Base-by-base conservation (phyloP, 2,888 invertebrate species). In the Protophormia terraenovae region DNA sequence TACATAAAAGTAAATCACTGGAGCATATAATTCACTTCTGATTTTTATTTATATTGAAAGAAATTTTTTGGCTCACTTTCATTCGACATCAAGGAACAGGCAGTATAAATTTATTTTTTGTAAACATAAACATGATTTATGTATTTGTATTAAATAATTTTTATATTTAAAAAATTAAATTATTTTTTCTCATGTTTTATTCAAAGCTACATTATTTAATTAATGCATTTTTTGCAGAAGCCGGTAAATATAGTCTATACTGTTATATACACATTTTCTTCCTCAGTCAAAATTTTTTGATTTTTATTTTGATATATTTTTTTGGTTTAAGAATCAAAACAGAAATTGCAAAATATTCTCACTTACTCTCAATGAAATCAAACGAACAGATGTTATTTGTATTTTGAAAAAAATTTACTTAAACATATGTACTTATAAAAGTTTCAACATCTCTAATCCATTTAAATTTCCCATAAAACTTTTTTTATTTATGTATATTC, bases 291-390 rank as follows among this genome's bases (percentile, higher is more conserved):
- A 35, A 62, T 62, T 19, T 19, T 35, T 10, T 38, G 12, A 7
- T 47, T 47, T 38, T 32, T 35, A 32, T 19, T 50, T 16, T 60
- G 4, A 50, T 0, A 0, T 35, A 0, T 58, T 45, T 41, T 41
- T 76, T 66, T 16, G 3, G 55, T 66, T 50, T 62, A n/a, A 78
- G n/a, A 41, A n/a, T 64, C 16, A 72, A 64, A 72, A 66, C 24
- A 64, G 64, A 69, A 41, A 22, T 45, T 71, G 19, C 14, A 55
- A 62, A 80, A 29, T 3, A 32, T 64, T 32, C 64, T 72, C 45
- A n/a, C 69, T 7, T 27, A 38, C 62, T 69, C 77, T 69, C 32
- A 35, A 77, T 60, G 3, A 64, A 38, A 62, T 35, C 35, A 62
- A 62, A 22, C 47, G 8, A 55, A 55, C 19, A 38, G 29, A 27